Evolutionary conservation across 1,140 invertebrate genomes (phyloP).

Genomic region (Panonychus citri): DNA sequence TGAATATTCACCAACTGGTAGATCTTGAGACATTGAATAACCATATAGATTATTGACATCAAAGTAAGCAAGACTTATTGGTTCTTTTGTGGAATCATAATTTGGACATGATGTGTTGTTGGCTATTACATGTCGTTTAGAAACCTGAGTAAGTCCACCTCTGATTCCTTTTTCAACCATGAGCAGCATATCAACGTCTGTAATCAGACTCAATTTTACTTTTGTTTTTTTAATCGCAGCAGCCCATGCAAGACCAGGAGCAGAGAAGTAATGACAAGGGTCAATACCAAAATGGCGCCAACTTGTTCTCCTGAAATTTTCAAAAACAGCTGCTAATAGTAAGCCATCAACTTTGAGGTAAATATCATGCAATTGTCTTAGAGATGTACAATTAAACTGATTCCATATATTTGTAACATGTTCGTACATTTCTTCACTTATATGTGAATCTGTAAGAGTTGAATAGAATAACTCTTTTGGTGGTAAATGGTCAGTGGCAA

Average conservation of each 20-base stretch:
- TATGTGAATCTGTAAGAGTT: neutral
- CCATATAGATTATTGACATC: neutral
- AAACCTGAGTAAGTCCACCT: neutral
- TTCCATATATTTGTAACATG: neutral
- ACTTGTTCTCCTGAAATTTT: neutral
- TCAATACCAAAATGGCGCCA: too few relatives aligned
- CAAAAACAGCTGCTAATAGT: neutral
- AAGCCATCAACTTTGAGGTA: neutral
- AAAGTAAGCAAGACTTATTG: conserved; percentile 15
- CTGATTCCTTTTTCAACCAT: conserved; percentile 17
- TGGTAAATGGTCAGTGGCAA: neutral
- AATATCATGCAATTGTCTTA: neutral
- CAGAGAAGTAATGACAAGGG: too few relatives aligned
- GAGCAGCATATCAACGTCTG: conserved; percentile 11
- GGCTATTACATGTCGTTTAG: neutral
- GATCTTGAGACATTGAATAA: too few relatives aligned
- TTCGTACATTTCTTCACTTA: neutral
- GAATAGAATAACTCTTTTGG: neutral
- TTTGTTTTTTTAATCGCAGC: too few relatives aligned
- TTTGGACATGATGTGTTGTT: neutral
- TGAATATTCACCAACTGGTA: too few relatives aligned
- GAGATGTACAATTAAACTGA: neutral
- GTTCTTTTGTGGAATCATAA: conserved; percentile 2
- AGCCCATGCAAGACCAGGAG: too few relatives aligned
- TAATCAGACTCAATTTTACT: neutral